These are phyloP conservation scores for Andrena bicolor DNA, from an alignment of 2,888 invertebrate genomes.

Conservation along the genomic window DNA sequence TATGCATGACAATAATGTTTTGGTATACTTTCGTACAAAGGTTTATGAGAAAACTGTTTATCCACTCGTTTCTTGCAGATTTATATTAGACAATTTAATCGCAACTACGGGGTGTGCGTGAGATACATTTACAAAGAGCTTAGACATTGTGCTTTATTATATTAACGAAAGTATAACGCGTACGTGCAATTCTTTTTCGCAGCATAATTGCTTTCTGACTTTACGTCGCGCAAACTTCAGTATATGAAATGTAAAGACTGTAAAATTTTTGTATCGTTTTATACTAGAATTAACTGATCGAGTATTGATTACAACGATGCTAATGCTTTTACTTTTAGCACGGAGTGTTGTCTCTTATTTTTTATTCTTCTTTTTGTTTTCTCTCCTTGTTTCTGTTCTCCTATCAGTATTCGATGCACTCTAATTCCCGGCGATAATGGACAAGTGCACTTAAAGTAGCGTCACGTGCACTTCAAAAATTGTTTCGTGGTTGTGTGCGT, in stretches of 20 bases:
- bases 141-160: conserved; percentile 26
- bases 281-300: conserved; percentile 19
- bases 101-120: conserved; percentile 39
- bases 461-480: conserved; percentile 42
- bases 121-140: conserved; percentile 9
- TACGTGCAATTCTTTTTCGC: conserved; percentile 21
- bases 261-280: conserved; percentile 30
- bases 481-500: conserved; percentile 66
- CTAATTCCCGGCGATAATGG: conserved; percentile 45
- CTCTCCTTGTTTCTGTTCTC: conserved; percentile 22
- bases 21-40: conserved; percentile 48
- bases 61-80: conserved; percentile 36
- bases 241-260: conserved; percentile 22
- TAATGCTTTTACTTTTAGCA: conserved; percentile 47
- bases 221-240: conserved; percentile 16
- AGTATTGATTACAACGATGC: conserved; percentile 30
- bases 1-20: conserved; percentile 67
- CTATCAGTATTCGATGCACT: conserved; percentile 27
- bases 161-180: conserved; percentile 37
- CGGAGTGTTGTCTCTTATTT: conserved; percentile 12
- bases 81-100: conserved; percentile 39
- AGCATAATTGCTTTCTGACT: conserved; percentile 13
- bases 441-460: conserved; percentile 61
- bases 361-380: conserved; percentile 11
- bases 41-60: conserved; percentile 46